Evolutionary conservation across 2,797 vertebrate genomes (phyloP), one percentile per base, ranked within the genome.

Genomic region (Coranthus polyacanthus): DNA sequence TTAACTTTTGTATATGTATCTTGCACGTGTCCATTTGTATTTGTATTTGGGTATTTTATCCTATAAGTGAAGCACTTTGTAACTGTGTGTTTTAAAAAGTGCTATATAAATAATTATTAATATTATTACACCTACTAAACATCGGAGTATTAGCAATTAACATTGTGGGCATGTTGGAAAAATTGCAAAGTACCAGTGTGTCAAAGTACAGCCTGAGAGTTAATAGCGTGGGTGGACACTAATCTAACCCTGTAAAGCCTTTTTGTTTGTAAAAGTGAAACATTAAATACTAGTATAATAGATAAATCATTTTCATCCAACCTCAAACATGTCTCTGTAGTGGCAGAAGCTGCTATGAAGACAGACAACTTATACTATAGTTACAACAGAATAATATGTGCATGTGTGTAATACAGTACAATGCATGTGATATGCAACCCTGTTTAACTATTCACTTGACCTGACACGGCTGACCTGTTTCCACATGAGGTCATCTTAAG

Each of bases 391-490:
- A 24, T n/a, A 54, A 24, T n/a, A 62, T 4, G 26, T 37, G 15
- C 4, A 24, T 26, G 17, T 51, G 22, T 58, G 64, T 52, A 79
- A 74, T 22, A 22, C 50, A 36, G 69, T 51, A 73, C 59, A 59
- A 71, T 20, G 43, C 68, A 72, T 36, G 39, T 36, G 61, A 80
- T 68, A 69, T 22, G 29, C 22, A 38, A 34, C 16, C 61, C 66
- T 72, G 49, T 69, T 84, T 67, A 79, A 78, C 54, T 63, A 82
- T 85, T 87, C 57, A 83, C 63, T 69, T 54, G 75, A 77, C 62
- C 74, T 55, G 72, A 74, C 62, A 68, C 6, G 46, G 58, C 52
- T 71, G 69, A 78, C 47, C 39, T 16, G 63, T 57, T 82, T 78
- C 43, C 58, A 68, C 65, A 60, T 56, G 64, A 64, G 71, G 59